These are phyloP conservation scores for Malthinus flaveolus DNA, from an alignment of 2,888 invertebrate genomes.

Conservation along the genomic window DNA sequence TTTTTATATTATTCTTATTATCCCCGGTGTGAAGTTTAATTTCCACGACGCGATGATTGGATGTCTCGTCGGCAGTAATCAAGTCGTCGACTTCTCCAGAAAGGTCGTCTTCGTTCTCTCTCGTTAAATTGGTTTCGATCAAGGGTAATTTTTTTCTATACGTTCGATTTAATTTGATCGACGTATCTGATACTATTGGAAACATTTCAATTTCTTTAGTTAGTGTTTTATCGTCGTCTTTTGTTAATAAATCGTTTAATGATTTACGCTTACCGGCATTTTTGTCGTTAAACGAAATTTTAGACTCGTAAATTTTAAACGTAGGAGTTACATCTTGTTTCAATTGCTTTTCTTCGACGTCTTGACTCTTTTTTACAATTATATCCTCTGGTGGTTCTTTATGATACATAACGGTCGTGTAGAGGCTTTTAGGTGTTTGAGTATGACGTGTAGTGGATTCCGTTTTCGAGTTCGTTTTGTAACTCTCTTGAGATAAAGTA, in stretches of 20 bases:
- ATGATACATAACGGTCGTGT: slow-evolving; percentile 41
- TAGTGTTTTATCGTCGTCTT: slow-evolving; percentile 36
- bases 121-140: slow-evolving; percentile 27
- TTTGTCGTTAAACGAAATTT: slow-evolving; percentile 26
- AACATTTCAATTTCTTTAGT: slow-evolving; percentile 50
- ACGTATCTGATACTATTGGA: slow-evolving; percentile 43
- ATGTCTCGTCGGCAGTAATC: slow-evolving; percentile 31
- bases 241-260: slow-evolving; percentile 31
- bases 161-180: slow-evolving; percentile 49
- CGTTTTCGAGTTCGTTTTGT: slow-evolving; percentile 9
- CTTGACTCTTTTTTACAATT: slow-evolving; percentile 34
- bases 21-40: slow-evolving; percentile 37
- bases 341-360: slow-evolving; percentile 28
- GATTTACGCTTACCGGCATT: slow-evolving; percentile 30
- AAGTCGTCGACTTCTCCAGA: slow-evolving; percentile 16
- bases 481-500: slow-evolving; percentile 20
- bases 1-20: slow-evolving; percentile 30
- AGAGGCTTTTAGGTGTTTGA: slow-evolving; percentile 25
- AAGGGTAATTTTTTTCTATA: slow-evolving; percentile 50
- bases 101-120: slow-evolving; percentile 11
- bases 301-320: slow-evolving; percentile 33
- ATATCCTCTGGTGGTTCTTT: slow-evolving; percentile 42
- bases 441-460: slow-evolving; percentile 14
- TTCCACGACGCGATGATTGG: slow-evolving; percentile 38
- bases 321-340: slow-evolving; percentile 36